Conservation (phyloP, 2,888 invertebrate species). For the Steinernema hermaphroditum region DNA sequence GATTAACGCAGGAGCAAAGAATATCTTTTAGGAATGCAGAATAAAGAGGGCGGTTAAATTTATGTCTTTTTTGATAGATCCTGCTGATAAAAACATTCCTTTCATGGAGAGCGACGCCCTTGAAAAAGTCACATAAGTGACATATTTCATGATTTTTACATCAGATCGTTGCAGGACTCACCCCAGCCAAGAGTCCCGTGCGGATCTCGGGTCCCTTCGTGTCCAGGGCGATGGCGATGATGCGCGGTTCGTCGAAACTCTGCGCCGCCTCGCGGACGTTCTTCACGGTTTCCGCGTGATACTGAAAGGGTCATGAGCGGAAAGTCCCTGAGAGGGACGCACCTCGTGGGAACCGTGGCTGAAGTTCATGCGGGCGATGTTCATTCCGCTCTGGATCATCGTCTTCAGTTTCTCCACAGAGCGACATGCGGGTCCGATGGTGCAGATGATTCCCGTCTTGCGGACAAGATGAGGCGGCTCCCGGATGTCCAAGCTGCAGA, state of each 20-base stretch:
- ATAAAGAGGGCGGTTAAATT: too few species aligned
- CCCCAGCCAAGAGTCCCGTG: slow-evolving; percentile 89
- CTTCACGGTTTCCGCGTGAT: slow-evolving; percentile 85
- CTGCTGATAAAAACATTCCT: too few species aligned
- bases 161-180: slow-evolving; percentile 72
- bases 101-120: too few species aligned
- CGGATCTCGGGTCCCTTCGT: slow-evolving; percentile 98
- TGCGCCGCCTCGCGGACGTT: slow-evolving; percentile 84
- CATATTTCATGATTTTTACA: too few species aligned
- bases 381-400: slow-evolving; percentile 97
- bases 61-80: too few species aligned
- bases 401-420: slow-evolving; percentile 81
- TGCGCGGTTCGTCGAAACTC: slow-evolving; percentile 73
- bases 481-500: slow-evolving; percentile 89
- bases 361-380: slow-evolving; percentile 41
- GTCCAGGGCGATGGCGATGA: slow-evolving; percentile 91
- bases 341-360: slow-evolving; percentile 87
- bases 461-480: slow-evolving; percentile 73
- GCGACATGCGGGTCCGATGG: slow-evolving; percentile 73
- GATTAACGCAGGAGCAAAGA: too few species aligned
- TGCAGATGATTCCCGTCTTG: slow-evolving; percentile 95
- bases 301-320: slow-evolving; percentile 69
- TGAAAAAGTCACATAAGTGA: too few species aligned
- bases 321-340: not conserved
- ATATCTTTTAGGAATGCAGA: too few species aligned